Base-by-base conservation (phyloP, 2,113 vertebrate genomes). In the Tyto alba region DNA sequence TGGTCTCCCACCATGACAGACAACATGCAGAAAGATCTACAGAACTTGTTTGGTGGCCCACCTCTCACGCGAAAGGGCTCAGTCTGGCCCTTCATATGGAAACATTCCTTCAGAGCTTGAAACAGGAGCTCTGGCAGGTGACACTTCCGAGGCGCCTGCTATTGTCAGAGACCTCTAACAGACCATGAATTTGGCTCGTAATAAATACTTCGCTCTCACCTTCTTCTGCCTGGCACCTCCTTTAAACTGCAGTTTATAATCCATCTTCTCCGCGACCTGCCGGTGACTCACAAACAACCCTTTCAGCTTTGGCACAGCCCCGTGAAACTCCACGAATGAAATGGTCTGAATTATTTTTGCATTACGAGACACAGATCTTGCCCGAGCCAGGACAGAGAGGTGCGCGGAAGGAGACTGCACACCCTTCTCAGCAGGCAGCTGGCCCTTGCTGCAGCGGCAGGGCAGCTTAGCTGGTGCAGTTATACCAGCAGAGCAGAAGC, bases 141-240 rank as follows among this genome's bases (percentile, higher is more conserved):
- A 22, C 22, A 23, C 18, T 41, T 64, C 11, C 1, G 8, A 36
- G 57, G 15, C 3, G 1, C 48, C 20, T 2, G 10, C 13, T 36
- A 16, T 6, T 13, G 18, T 12, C 5, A 22, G 17, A 71, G 55
- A 26, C 19, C 81, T 64, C 43, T 11, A 38, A 43, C 2, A 2
- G 53, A 26, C 38, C 27, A 0, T 2, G 16, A 26, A 30, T n/a
- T 62, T 13, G 17, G 45, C 68, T 55, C 7, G 0, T 3, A 19
- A 22, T 55, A 32, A 69, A n/a, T 25, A 10, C 32, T 50, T 20
- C 0, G 7, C 19, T 3, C 17, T 29, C 36, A 14, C 0, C 0
- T 34, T 27, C 66, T 67, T 25, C 59, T 62, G 73, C 81, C 32
- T 15, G 21, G 32, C 15, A 22, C 56, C 57, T 72, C 66, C 81